Base-by-base conservation (phyloP, 2,888 invertebrate species). In the Melanophora roralis region DNA sequence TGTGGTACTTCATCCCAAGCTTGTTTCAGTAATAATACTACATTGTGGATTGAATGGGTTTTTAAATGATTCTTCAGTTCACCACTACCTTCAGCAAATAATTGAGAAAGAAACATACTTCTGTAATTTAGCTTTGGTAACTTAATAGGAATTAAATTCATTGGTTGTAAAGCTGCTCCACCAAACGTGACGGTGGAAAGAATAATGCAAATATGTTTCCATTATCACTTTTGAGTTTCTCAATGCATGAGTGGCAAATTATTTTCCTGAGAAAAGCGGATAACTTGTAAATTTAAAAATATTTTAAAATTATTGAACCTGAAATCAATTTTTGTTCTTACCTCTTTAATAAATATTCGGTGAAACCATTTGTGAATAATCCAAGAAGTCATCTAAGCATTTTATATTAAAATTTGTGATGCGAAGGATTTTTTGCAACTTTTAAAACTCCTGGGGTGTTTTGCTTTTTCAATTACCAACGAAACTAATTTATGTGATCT, bases 81-180 rank as follows among this genome's bases (percentile, higher is more conserved):
- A 69, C 53, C 72, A 69, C 55, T 57, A n/a, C n/a, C n/a, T 43
- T 69, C 71, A 60, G 53, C 74, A 60, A 78, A 69, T 69, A 81
- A 69, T 53, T 69, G 77, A 60, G 71, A 55, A 45, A 81, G 75
- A 8, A 81, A 38, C 47, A 59, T 78, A 43, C 47, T 74, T 78
- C 78, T 74, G 23, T 81, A 78, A 67, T 32, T 74, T 11, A 75
- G 45, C 23, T 81, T 81, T 55, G 72, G 64, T 40, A 78, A 53
- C 47, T 59, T 74, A 27, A 78, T 72, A 49, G 67, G 60, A 23
- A 60, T 78, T 72, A 67, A 60, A 53, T 72, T 67, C 72, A 75
- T 79, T 71, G 79, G 78, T 64, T 79, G 69, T 34, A 71, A 16
- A 59, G 53, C 62, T 71, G 55, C 60, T 59, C 47, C 53, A 8